Evolutionary conservation across 2,888 invertebrate species (phyloP).

Genomic region (Cerceris rybyensis): DNA sequence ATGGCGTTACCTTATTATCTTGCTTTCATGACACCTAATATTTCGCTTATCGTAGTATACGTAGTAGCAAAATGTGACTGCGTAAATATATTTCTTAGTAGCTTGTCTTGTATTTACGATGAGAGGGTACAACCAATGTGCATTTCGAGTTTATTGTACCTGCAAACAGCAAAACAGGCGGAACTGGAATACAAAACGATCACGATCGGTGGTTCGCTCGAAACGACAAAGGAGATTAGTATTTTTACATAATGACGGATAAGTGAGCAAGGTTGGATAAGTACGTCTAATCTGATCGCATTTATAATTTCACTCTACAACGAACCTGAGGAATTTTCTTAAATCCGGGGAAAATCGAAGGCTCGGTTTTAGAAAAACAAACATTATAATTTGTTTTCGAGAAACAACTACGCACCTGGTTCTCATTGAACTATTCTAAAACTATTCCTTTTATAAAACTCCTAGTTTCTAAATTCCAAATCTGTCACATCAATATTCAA

Average conservation of each 20-base stretch:
- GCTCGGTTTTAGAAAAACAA: not conserved
- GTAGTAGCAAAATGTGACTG: conserved; percentile 17
- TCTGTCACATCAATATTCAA: too few species aligned
- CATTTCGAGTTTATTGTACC: not conserved
- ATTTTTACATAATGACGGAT: conserved; percentile 64
- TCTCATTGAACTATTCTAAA: too few species aligned
- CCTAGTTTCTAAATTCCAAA: too few species aligned
- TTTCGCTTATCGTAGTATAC: conserved; percentile 34
- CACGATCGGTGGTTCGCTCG: conserved; percentile 17
- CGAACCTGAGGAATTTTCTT: conserved; percentile 34
- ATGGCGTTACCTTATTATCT: conserved; percentile 37
- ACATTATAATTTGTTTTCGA: not conserved
- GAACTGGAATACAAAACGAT: conserved; percentile 15
- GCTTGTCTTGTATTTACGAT: conserved; percentile 4
- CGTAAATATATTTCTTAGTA: conserved; percentile 30
- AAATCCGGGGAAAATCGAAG: conserved; percentile 26
- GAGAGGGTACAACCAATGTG: not conserved
- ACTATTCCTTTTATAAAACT: too few species aligned
- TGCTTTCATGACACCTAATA: conserved; percentile 40
- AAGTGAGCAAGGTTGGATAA: conserved; percentile 55
- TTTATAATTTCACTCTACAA: conserved; percentile 49
- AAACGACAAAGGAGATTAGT: conserved; percentile 68
- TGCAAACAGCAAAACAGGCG: conserved; percentile 25
- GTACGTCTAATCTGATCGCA: conserved; percentile 51
- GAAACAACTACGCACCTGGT: not conserved